Base-by-base conservation (phyloP, 2,113 vertebrate species). In the Circaetus gallicus region DNA sequence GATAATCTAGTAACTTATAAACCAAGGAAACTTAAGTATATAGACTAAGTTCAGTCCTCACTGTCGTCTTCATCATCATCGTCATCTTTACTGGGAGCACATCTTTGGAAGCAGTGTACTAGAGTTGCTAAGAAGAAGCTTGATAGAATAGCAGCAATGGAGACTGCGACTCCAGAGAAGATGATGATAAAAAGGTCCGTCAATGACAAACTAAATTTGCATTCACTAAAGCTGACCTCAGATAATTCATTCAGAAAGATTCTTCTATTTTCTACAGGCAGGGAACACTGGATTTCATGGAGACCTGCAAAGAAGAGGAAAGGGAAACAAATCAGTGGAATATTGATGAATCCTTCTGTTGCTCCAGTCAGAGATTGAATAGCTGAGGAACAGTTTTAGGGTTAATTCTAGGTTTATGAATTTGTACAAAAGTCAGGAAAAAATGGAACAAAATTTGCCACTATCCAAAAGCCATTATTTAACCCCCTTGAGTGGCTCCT, bases 61-160 rank as follows among this genome's bases (percentile, higher is more conserved):
- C 81, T 96, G 98, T 98, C 98, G 2, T 99, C 99, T 25, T 99
- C 99, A 3, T 99, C 99, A 15, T 99, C 99, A 5, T 99, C 99
- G 17, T 99, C 99, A 0, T 99, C 99, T 96, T 99, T 99, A 93
- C 98, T 99, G 96, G 99, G 99, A 94, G 99, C 98, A 84, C 99
- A 99, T 82, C 99, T 98, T 88, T 99, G 99, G 98, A 99, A 99
- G 94, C 99, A 99, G 96, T 99, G 99, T 28, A 99, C 99, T 56
- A 99, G 99, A 11, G 99, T 99, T 47, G 99, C 99, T 98, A 99
- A 98, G 97, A 99, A 99, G 98, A 99, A 99, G 98, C 99, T 99
- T 28, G 99, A 99, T 73, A 99, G 99, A 87, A 99, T 99, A 96
- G 99, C 99, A 47, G 99, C 99, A 16, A 99, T 98, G 52, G 99